These are phyloP conservation scores for Mesitornis unicolor DNA, from an alignment of 2,113 vertebrate genomes.

Conservation along the genomic window DNA sequence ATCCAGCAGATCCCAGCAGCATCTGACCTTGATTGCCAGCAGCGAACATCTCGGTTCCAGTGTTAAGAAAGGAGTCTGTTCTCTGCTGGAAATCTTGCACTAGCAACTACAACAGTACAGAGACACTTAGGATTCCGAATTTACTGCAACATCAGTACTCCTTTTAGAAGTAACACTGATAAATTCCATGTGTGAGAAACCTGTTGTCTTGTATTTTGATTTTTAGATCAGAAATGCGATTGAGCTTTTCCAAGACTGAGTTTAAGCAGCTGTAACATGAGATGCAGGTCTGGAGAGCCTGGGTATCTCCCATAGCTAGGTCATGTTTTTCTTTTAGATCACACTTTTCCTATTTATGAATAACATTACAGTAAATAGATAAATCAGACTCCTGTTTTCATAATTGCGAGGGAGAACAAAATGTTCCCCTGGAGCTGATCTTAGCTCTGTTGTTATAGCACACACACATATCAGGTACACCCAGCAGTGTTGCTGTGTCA, in stretches of 20 bases:
- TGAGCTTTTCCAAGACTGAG: background rate
- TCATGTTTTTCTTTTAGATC: slow-evolving; percentile 1
- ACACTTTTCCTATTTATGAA: background rate
- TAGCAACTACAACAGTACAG: background rate
- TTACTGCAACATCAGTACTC: background rate
- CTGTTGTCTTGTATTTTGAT: background rate
- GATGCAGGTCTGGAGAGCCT: background rate
- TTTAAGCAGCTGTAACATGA: background rate
- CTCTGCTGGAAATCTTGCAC: background rate
- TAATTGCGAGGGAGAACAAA: background rate
- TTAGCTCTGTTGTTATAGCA: background rate
- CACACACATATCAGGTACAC: background rate
- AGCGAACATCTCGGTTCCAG: background rate
- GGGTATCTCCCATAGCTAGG: background rate
- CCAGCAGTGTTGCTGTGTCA: background rate
- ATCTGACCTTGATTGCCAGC: background rate
- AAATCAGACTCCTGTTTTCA: background rate
- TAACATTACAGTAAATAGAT: background rate
- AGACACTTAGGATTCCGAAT: background rate
- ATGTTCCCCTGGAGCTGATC: background rate
- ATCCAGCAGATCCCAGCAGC: background rate
- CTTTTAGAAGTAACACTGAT: background rate
- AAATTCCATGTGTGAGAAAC: background rate
- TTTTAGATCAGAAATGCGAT: background rate
- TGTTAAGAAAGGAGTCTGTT: background rate